Conservation (phyloP, 2,797 vertebrate species). For the Cyprinella venusta region DNA sequence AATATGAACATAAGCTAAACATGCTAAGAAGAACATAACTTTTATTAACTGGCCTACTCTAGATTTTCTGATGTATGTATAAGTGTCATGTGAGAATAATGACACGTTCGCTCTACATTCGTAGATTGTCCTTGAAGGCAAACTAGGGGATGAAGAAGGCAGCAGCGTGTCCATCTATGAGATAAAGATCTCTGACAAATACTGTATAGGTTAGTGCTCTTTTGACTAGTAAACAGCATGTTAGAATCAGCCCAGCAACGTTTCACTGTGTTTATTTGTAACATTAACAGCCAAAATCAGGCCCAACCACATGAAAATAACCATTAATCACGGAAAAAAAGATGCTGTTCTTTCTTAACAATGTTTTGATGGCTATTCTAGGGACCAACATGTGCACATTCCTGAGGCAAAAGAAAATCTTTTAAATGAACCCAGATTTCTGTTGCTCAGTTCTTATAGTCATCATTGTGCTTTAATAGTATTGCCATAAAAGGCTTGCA, state of each 20-base stretch:
- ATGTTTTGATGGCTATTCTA: neutral
- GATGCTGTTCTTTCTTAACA: neutral
- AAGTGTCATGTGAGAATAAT: neutral
- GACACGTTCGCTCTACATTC: constrained; percentile 33
- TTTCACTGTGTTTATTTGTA: neutral
- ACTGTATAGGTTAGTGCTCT: constrained; percentile 84
- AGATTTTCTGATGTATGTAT: constrained; percentile 21
- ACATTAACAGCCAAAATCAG: neutral
- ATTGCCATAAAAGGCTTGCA: neutral
- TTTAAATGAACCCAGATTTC: constrained; percentile 23
- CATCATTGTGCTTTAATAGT: neutral
- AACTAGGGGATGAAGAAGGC: constrained; percentile 74
- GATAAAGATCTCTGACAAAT: constrained; percentile 89
- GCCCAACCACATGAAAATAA: neutral
- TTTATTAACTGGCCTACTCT: neutral
- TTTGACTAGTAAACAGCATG: neutral
- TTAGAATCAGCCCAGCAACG: neutral
- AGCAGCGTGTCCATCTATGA: constrained; percentile 91
- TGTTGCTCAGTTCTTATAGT: neutral
- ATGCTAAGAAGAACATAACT: neutral
- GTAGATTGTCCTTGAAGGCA: constrained; percentile 88
- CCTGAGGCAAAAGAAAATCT: neutral
- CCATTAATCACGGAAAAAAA: neutral
- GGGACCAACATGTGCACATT: neutral
- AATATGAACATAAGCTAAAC: neutral